Evolutionary conservation across 1,140 invertebrate species (phyloP).

Genomic region (Plodia interpunctella): DNA sequence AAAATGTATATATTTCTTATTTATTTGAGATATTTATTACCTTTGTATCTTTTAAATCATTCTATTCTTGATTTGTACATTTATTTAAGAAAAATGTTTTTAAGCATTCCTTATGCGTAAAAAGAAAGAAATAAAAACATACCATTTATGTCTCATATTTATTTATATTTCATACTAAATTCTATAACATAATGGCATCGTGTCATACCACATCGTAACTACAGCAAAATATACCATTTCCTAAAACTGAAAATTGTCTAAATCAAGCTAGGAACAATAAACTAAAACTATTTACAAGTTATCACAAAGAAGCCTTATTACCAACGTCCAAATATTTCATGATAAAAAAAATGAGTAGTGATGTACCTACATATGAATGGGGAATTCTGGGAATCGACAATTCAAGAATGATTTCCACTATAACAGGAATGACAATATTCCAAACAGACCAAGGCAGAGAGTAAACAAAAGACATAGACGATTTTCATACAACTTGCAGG

Average conservation of each 20-base stretch:
- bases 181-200: conserved; percentile 22
- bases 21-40: too few species aligned
- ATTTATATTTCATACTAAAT: conserved; percentile 24
- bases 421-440: too few species aligned
- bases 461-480: too few species aligned
- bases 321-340: background rate
- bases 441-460: too few species aligned
- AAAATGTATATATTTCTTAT: too few species aligned
- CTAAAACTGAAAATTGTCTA: conserved; percentile 13
- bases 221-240: conserved; percentile 3
- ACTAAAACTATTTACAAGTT: background rate
- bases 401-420: too few species aligned
- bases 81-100: too few species aligned
- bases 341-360: background rate
- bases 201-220: conserved; percentile 6
- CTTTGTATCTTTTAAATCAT: too few species aligned
- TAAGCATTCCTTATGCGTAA: background rate
- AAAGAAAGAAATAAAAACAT: conserved; percentile 15
- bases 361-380: background rate
- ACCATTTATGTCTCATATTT: conserved; percentile 24
- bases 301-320: background rate
- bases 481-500: too few species aligned
- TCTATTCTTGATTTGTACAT: too few species aligned
- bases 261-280: conserved; percentile 20
- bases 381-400: background rate